Evolutionary conservation across 2,888 invertebrate species (phyloP).

Genomic region (Zelleria hepariella): DNA sequence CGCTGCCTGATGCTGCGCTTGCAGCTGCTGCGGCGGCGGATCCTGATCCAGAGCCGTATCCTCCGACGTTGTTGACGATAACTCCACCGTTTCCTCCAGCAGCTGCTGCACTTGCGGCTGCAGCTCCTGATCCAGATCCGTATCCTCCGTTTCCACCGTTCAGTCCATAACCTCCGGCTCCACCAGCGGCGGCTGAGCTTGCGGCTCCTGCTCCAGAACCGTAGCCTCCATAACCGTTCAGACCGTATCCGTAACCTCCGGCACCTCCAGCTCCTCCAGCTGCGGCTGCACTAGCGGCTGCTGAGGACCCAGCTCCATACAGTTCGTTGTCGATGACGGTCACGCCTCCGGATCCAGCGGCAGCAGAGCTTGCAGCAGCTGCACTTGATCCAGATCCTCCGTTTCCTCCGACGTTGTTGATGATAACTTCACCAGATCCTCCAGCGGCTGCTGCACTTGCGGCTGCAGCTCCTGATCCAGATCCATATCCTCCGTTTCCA

Average conservation of each 20-base stretch:
- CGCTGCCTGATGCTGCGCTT: constrained; percentile 11
- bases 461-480: constrained; percentile 1
- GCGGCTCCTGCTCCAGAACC: neutral
- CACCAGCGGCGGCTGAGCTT: neutral
- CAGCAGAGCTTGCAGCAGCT: constrained; percentile 1
- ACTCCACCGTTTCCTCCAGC: neutral
- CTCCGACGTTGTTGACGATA: neutral
- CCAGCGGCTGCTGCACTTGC: neutral
- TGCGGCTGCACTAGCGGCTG: constrained; percentile 1
- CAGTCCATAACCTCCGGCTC: neutral
- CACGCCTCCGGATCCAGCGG: neutral
- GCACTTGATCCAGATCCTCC: constrained; percentile 1
- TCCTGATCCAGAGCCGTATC: constrained; percentile 4
- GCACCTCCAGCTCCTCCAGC: neutral
- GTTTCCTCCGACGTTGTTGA: constrained; percentile 2
- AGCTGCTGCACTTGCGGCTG: neutral
- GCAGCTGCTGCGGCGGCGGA: constrained; percentile 11
- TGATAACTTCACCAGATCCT: neutral
- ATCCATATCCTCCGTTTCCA: neutral
- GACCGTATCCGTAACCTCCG: constrained; percentile 1
- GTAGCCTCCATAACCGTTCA: neutral
- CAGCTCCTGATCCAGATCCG: neutral
- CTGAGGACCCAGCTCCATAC: neutral
- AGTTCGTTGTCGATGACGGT: neutral
- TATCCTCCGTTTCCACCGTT: neutral